These are phyloP conservation scores for Pseudochirops corinnae DNA, from an alignment of 2,797 vertebrate genomes.

Conservation along the genomic window DNA sequence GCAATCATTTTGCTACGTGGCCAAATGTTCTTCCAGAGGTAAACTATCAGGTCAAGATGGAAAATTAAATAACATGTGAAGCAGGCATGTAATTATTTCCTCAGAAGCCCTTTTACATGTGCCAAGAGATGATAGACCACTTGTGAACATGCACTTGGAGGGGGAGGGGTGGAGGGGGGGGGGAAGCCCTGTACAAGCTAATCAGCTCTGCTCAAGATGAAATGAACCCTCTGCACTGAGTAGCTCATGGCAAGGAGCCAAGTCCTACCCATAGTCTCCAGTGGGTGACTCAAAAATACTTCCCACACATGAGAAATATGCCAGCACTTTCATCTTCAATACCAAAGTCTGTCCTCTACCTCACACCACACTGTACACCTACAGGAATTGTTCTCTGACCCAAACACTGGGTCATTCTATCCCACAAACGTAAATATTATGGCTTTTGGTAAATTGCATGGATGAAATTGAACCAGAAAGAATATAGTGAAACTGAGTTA, in stretches of 20 bases:
- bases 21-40: conserved; percentile 18
- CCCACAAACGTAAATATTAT: not conserved
- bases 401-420: not conserved
- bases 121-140: not conserved
- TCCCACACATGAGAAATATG: conserved; percentile 26
- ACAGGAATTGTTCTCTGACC: conserved; percentile 18
- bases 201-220: not conserved
- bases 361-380: not conserved
- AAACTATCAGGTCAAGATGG: not conserved
- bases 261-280: conserved; percentile 10
- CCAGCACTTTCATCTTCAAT: not conserved
- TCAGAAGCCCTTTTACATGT: not conserved
- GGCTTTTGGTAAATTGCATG: not conserved
- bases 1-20: not conserved
- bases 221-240: not conserved
- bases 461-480: not conserved
- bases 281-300: conserved; percentile 39
- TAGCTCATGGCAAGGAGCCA: not conserved
- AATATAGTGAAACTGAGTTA: conserved; percentile 14
- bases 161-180: rapidly evolving
- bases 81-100: conserved; percentile 9
- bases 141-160: conserved; percentile 14
- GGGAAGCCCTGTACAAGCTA: not conserved
- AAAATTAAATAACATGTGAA: not conserved
- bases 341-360: not conserved